Base-by-base conservation (phyloP, 2,888 invertebrate species). In the Trichogramma evanescens region DNA sequence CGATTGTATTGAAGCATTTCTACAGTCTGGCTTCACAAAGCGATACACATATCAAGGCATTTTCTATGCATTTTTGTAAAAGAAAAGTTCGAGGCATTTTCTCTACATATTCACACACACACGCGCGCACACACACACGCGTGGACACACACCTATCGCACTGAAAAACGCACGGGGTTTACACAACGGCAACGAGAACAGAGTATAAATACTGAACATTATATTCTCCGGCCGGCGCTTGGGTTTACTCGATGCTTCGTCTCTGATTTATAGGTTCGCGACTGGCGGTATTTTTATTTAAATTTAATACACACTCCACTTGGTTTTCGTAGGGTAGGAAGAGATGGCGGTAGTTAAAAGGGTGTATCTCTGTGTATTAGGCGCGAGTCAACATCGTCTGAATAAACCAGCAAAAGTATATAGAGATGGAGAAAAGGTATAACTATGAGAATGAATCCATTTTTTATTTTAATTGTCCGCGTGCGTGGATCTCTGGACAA, bases 221-320 rank as follows among this genome's bases (percentile, higher is more conserved):
- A 76, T 26, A 26, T 76, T 76, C 74, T 72, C 70, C 70, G 72
- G 71, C 70, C 72, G 68, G 66, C 71, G 71, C 70, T 70, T 69
- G 72, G 72, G 71, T 26, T 26, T 26, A 26, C 26, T 26, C 70
- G 69, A 69, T 69, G 67, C 69, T 69, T 69, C 68, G 67, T 58
- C 26, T 26, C 71, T 76, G 77, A 76, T 77, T 76, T 76, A 76
- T 76, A 74, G 74, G 71, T 70, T 68, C 70, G 70, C 74, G 71
- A 73, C 73, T 74, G 73, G 73, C 70, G 75, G 76, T 75, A 77
- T 77, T 76, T 77, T 77, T 77, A 76, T 77, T 76, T 75, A 74
- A 76, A 77, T 77, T 75, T 76, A 77, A 77, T 77, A 74, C 73
- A 76, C 72, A 76, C 72, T 71, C 70, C 69, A 66, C 70, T 70